These are phyloP conservation scores for Pogonomyrmex barbatus DNA, from an alignment of 1,140 invertebrate genomes.

Conservation along the genomic window DNA sequence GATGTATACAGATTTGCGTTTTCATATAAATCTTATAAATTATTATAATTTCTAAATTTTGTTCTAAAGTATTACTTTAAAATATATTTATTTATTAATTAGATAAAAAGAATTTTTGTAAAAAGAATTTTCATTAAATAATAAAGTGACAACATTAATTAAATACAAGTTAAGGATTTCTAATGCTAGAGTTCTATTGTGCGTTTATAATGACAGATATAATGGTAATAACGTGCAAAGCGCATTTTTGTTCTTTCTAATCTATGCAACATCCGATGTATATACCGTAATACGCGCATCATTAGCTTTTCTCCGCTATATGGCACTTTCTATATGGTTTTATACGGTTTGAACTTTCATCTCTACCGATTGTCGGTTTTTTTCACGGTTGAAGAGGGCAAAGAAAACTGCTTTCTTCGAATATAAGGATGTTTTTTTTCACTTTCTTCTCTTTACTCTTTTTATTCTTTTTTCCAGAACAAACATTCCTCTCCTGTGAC, in stretches of 20 bases:
- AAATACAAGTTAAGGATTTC: neutral
- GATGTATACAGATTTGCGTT: neutral
- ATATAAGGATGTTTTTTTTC: neutral
- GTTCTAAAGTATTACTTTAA: neutral
- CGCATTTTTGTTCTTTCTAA: slow-evolving; percentile 32
- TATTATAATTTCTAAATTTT: neutral
- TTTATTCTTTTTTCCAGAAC: slow-evolving; percentile 87
- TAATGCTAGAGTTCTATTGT: neutral
- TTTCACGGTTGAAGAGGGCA: neutral
- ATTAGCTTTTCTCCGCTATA: slow-evolving; percentile 29
- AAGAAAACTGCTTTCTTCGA: slow-evolving; percentile 48
- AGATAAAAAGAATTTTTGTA: too few relatives aligned
- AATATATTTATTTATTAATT: slow-evolving; percentile 1
- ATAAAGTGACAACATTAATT: neutral
- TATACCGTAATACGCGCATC: neutral
- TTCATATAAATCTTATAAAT: neutral
- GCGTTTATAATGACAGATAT: neutral
- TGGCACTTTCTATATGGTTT: slow-evolving; percentile 47
- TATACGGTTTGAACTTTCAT: slow-evolving; percentile 50
- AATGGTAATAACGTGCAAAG: neutral
- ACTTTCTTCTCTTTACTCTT: slow-evolving; percentile 1
- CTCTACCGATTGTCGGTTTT: neutral
- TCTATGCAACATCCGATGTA: neutral
- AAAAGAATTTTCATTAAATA: neutral
- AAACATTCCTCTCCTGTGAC: slow-evolving; percentile 90